Base-by-base conservation (phyloP, 53 echinoderm and acorn worm species). In the Glandiceps talaboti region DNA sequence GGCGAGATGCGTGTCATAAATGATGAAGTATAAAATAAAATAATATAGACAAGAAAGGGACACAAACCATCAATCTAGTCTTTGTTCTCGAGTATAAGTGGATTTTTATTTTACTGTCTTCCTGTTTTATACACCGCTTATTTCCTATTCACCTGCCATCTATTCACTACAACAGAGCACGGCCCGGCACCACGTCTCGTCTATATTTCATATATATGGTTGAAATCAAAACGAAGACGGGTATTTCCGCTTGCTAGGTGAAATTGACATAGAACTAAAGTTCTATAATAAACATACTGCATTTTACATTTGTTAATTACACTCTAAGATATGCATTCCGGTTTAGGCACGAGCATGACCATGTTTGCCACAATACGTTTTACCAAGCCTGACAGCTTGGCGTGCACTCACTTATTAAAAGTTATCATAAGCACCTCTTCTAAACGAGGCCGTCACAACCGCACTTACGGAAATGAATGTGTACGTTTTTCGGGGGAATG, bases 401-500 rank as follows among this genome's bases (percentile, higher is more conserved):
- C 64, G 6, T 12, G 20, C 20, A 12, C 20, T 45, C 64, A 12
- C 64, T 45, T 45, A 45, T 45, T 45, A 45, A 45, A n/a, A 45
- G 64, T 20, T 20, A 20, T 45, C 64, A 6, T 45, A 6, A 20
- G 64, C 64, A 45, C 6, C 6, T 20, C 64, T 12, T 45, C 20
- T 45, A 12, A 45, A 12, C 6, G 20, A 45, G 64, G 20, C 64
- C 64, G 20, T n/a, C n/a, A 45, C 6, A 6, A 45, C 64, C 64
- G 20, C 64, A 45, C 6, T 45, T 20, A 20, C 64, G 64, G 64
- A 45, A 45, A 45, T 45, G 64, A 45, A 45, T 45, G 64, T 45
- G 64, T 45, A 45, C 64, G n/a, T n/a, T n/a, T 45, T 45, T 45
- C 64, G 64, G 64, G 64, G 64, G 64, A 45, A 45, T n/a, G n/a